Evolutionary conservation across 2,797 vertebrate genomes (phyloP), one percentile per base, ranked within the genome.

Genomic region (Gobionotothen gibberifrons): DNA sequence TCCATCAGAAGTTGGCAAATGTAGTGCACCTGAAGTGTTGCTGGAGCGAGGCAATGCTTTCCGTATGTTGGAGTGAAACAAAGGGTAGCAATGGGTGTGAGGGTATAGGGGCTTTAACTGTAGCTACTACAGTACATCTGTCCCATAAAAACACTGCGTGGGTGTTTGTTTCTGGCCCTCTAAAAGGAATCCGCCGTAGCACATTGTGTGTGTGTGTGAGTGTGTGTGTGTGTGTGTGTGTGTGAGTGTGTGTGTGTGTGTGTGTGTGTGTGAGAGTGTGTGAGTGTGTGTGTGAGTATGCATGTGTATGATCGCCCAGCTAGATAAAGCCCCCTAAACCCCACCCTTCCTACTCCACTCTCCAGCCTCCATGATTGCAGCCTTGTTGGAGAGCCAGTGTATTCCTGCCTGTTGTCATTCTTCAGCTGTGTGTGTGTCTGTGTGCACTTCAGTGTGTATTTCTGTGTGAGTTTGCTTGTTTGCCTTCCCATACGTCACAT

Each of bases 401-500:
- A 29, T 84, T 58, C 72, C 13, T 57, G 51, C 49, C 10, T 78
- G 17, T 52, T 19, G 10, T 63, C 53, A 46, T 47, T 67, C 49
- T 49, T 21, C 16, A 32, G 26, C 56, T 65, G 51, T 5, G 15
- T 79, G 59, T 62, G 44, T 60, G 29, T 63, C 32, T 36, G 32
- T 36, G 32, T 36, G 32, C 26, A 26, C 4, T 5, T 26, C 26
- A 26, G 26, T 36, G 32, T 59, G 29, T 60, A 19, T 64, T 17
- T 69, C 8, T 56, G 19, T 66, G 43, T 21, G 54, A 49, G 12
- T 76, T 69, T 81, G 43, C 59, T 69, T 83, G 77, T 83, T 84
- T 87, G 69, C 69, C 71, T 87, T 89, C 83, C 78, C 77, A 51
- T 89, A 67, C 72, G 69, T 85, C 89, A 84, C 72, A 77, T 86